phyloP scores from a whole-genome alignment of 2,797 vertebrate species.

The Pseudochirops cupreus region DNA sequence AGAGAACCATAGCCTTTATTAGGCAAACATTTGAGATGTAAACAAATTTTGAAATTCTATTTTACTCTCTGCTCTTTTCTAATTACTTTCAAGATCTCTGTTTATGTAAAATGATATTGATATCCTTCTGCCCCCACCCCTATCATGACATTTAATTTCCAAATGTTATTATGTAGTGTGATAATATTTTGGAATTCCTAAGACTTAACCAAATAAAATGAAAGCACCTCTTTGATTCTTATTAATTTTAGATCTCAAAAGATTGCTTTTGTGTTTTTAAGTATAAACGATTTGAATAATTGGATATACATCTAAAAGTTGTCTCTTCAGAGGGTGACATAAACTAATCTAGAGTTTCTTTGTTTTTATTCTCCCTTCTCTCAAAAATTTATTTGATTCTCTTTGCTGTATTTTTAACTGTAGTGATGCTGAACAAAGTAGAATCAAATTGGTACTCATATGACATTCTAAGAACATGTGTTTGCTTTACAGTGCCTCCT shows the following conservation, averaged over 20 bases:
- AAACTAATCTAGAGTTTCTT: conserved; percentile 62
- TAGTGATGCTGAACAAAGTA: conserved; percentile 54
- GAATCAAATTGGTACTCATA: conserved; percentile 48
- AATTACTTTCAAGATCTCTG: conserved; percentile 28
- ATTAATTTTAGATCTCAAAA: conserved; percentile 53
- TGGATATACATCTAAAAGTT: conserved; percentile 52
- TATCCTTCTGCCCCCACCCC: neutral
- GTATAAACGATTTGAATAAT: conserved; percentile 61
- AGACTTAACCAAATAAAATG: conserved; percentile 45
- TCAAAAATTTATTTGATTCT: conserved; percentile 57
- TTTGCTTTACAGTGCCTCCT: neutral
- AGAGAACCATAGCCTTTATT: too few species aligned
- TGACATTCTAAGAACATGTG: neutral
- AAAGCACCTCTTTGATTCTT: conserved; percentile 59
- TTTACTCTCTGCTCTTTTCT: conserved; percentile 30
- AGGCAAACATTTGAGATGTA: neutral
- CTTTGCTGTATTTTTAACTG: conserved; percentile 63
- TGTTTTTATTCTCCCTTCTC: conserved; percentile 51
- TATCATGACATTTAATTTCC: conserved; percentile 22
- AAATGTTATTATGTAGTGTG: conserved; percentile 3
- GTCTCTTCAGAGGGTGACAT: conserved; percentile 57
- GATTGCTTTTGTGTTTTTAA: conserved; percentile 45
- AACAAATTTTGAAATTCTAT: neutral
- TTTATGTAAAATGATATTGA: conserved; percentile 37
- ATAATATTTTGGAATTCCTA: conserved; percentile 30